These are phyloP conservation scores for Palaemon carinicauda DNA, from an alignment of 1,140 invertebrate species.

Conservation along the genomic window DNA sequence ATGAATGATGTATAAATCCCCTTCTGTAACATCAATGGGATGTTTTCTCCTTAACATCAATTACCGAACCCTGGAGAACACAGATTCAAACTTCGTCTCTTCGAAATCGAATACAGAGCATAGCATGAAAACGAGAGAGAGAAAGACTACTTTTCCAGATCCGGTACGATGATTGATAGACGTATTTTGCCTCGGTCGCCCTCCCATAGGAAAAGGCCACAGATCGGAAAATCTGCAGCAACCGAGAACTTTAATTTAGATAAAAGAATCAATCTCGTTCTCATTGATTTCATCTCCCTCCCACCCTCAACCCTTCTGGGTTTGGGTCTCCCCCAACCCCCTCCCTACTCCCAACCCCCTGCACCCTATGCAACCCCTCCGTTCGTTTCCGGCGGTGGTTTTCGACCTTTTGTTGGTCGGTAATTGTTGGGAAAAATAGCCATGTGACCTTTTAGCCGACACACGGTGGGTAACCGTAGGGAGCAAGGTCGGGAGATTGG, in stretches of 20 bases:
- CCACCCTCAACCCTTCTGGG: background rate
- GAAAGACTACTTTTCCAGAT: too few species aligned
- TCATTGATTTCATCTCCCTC: background rate
- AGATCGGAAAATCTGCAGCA: too few species aligned
- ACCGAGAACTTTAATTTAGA: background rate
- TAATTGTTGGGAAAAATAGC: conserved; percentile 42
- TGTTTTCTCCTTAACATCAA: too few species aligned
- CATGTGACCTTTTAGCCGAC: conserved; percentile 30
- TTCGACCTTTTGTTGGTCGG: conserved; percentile 19
- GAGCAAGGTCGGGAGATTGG: background rate
- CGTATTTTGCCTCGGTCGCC: too few species aligned
- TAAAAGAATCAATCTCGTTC: background rate
- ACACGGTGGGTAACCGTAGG: background rate
- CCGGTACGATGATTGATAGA: too few species aligned
- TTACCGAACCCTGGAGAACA: too few species aligned
- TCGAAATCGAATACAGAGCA: too few species aligned
- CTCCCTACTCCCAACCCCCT: background rate
- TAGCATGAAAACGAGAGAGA: too few species aligned
- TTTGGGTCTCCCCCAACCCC: background rate
- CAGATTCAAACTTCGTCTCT: too few species aligned
- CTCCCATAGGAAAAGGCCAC: too few species aligned
- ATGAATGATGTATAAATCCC: too few species aligned
- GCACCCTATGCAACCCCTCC: background rate
- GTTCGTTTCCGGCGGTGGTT: background rate
- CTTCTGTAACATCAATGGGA: too few species aligned